Percentiles rank a stretch among this genome's conserved stretches.
Conservation (phyloP, 2,888 invertebrate genomes). For the Camponotus fellah region DNA sequence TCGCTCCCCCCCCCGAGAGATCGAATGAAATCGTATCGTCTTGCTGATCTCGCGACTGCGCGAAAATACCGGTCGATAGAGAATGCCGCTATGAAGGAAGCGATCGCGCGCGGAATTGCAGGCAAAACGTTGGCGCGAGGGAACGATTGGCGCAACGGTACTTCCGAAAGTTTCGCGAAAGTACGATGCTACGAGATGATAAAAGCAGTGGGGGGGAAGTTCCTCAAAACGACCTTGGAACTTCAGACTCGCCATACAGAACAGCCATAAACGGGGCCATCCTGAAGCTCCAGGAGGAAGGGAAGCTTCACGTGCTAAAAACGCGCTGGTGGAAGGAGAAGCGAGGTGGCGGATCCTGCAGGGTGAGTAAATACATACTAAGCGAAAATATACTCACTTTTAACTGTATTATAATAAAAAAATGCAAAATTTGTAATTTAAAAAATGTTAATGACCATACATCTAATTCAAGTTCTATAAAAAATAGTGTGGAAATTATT, state of each 20-base stretch:
- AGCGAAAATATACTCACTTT: not conserved
- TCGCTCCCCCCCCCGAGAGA: slow-evolving; percentile 18
- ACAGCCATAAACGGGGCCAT: slow-evolving; percentile 98
- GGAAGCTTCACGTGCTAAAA: slow-evolving; percentile 96
- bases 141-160: slow-evolving; percentile 52
- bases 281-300: slow-evolving; percentile 97
- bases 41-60: slow-evolving; percentile 41
- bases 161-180: slow-evolving; percentile 62
- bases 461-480: not conserved
- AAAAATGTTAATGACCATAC: not conserved
- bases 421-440: not conserved
- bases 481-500: not conserved
- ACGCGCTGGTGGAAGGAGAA: slow-evolving; percentile 99
- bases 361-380: slow-evolving; percentile 87
- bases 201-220: slow-evolving; percentile 49
- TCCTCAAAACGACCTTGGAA: slow-evolving; percentile 68
- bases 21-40: slow-evolving; percentile 37
- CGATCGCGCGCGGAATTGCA: slow-evolving; percentile 49
- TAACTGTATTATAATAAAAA: not conserved
- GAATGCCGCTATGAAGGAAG: slow-evolving; percentile 31
- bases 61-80: slow-evolving; percentile 33
- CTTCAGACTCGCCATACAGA: slow-evolving; percentile 96
- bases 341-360: slow-evolving; percentile 95
- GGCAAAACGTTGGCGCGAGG: slow-evolving; percentile 46
- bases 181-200: slow-evolving; percentile 56